Evolutionary conservation across 2,888 invertebrate genomes (phyloP), one percentile per base, ranked within the genome.

Genomic region (Drosophila greeni): DNA sequence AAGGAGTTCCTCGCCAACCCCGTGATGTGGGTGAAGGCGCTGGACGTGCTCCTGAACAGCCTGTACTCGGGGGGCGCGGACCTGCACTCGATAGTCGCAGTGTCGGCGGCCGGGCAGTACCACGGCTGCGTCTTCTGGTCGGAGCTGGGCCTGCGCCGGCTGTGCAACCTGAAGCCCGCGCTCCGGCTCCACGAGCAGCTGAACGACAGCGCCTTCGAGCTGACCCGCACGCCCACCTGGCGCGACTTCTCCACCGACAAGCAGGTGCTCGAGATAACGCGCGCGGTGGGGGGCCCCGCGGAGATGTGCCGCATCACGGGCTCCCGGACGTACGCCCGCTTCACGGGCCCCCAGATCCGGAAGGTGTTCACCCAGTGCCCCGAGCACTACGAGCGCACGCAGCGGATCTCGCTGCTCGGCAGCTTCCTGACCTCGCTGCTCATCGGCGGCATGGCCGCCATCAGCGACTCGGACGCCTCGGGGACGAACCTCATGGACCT

Each of bases 11-110:
- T 93, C 11, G 94, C 94, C 1, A 97, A 96, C 0, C 93, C 95
- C 0, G 89, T 95, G 29, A 94, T 98, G 93, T 98, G 97, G 97
- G 93, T 98, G n/a, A 96, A 97, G 89, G 97, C 97, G 0, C 86
- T 98, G 34, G 98, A 98, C 86, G 92, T 97, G 90, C 91, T 96
- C 9, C 90, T 98, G 88, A 95, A 95, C 86, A 92, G 93, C 68
- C 90, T 97, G 14, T 91, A 93, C 40, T 91, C 94, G 0, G 92
- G 92, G 42, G 95, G 95, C 1, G 94, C 95, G 0, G 94, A 96
- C 86, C 94, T 97, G 86, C 91, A 92, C 9, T 91, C 91, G 75
- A 92, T 98, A 24, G 92, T 91, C 1, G 94, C 95, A 0, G 89
- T 98, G 6, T 49, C 54, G 1, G 60, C 70, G 2, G 47, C 72